A percentile compares a stretch with the other conserved stretches of the same genome.
Conservation (phyloP, 2,888 invertebrate genomes). For the Aradus depressus region DNA sequence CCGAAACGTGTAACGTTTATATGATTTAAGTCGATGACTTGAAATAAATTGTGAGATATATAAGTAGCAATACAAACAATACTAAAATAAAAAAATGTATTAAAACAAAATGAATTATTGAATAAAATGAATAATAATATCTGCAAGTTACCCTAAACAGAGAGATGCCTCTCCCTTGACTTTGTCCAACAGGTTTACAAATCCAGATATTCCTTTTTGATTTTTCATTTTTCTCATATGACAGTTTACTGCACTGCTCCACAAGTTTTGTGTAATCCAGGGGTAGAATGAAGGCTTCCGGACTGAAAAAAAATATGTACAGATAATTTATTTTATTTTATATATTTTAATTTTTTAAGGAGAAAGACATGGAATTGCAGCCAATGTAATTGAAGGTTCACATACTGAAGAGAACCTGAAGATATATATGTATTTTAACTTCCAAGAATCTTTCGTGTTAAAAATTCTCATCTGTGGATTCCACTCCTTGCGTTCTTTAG, state of each 20-base stretch:
- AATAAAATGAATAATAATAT: too few relatives aligned
- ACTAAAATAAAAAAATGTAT: too few relatives aligned
- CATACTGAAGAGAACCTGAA: background rate
- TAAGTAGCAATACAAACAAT: too few relatives aligned
- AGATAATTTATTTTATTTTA: constrained; percentile 1
- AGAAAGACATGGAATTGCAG: too few relatives aligned
- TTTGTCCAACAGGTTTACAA: constrained; percentile 76
- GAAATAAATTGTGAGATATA: too few relatives aligned
- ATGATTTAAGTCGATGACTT: background rate
- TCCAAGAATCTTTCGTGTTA: background rate
- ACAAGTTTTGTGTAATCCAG: constrained; percentile 74
- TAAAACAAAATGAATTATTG: too few relatives aligned
- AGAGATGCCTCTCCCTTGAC: constrained; percentile 73
- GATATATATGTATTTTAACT: background rate
- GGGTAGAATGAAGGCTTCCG: constrained; percentile 68
- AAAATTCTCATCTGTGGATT: background rate
- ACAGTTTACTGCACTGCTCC: constrained; percentile 54
- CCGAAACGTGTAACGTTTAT: too few relatives aligned
- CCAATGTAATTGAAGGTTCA: background rate
- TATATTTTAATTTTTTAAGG: too few relatives aligned
- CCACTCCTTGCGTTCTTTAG: too few relatives aligned
- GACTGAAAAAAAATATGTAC: constrained; percentile 42
- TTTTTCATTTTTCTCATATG: constrained; percentile 39
- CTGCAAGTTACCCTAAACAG: constrained; percentile 70
- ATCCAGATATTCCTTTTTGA: constrained; percentile 53